Evolutionary conservation across 2,797 vertebrate species (phyloP).

Genomic region (Periparus ater): DNA sequence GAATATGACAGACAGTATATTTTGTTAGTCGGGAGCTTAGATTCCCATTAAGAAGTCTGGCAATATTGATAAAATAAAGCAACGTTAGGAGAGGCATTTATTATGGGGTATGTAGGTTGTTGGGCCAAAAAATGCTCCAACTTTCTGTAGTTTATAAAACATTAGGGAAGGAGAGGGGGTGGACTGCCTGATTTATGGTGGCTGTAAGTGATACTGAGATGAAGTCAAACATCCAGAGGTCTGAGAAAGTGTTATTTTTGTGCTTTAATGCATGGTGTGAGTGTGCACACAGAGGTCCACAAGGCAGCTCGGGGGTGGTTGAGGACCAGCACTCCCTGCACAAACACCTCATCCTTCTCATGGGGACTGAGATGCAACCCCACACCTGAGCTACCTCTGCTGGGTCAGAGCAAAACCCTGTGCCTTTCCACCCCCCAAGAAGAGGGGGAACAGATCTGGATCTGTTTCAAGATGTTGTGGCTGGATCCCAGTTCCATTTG

Average conservation of each 20-base stretch:
- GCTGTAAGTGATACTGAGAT: constrained; percentile 71
- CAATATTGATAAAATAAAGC: constrained; percentile 69
- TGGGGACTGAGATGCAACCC: not conserved
- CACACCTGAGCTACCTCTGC: not conserved
- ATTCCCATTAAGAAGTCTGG: constrained; percentile 72
- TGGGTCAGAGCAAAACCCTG: rapidly evolving
- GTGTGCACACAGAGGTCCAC: not conserved
- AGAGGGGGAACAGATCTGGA: not conserved
- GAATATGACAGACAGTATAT: constrained; percentile 77
- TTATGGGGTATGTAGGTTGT: constrained; percentile 51
- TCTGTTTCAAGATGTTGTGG: not conserved
- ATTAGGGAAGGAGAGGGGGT: constrained; percentile 17
- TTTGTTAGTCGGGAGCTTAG: constrained; percentile 71
- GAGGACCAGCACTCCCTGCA: rapidly evolving
- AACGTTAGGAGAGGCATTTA: constrained; percentile 71
- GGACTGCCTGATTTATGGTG: constrained; percentile 66
- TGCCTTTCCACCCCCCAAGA: not conserved
- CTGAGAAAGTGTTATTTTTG: constrained; percentile 44
- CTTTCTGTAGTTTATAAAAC: constrained; percentile 76
- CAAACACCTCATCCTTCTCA: not conserved
- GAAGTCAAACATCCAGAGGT: constrained; percentile 67
- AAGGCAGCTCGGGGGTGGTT: not conserved
- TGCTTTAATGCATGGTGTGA: not conserved
- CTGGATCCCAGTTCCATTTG: rapidly evolving
- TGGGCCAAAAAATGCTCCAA: constrained; percentile 66